Evolutionary conservation across 2,888 invertebrate species (phyloP), one percentile per base, ranked within the genome.

Genomic region (Agriopis marginaria): DNA sequence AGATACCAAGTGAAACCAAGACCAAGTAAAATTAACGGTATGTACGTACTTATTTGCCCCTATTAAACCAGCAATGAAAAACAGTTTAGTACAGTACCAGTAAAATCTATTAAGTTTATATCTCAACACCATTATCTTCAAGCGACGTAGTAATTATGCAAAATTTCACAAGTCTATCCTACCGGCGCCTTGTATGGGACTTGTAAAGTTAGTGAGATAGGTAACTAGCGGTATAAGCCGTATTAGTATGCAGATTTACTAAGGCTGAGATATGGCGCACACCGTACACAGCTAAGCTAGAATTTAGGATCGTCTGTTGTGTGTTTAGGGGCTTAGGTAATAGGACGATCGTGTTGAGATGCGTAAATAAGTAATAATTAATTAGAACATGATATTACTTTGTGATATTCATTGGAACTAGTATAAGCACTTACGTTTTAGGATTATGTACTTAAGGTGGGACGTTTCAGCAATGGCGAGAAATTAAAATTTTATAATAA

Each of bases 191-290:
- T 82, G 77, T 78, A 80, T 68, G 78, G 79, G 59, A 75, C 70
- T 83, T 80, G 83, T 81, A 17, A 66, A 62, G 77, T 77, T 77
- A 72, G 56, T 70, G 74, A 12, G 44, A 53, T 62, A 62, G 53
- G 62, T 62, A 53, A 58, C 56, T 85, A 84, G 78, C 79, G 74
- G 74, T 50, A 65, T 68, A 70, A 74, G 71, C 74, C 77, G 75
- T 68, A 84, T 88, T 88, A 83, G 82, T 85, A 88, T 88, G 78
- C 75, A 85, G 85, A 82, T 82, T 79, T 80, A 73, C 77, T 70
- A 71, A 66, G 69, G 69, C 70, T 74, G 62, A 71, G 64, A 74
- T 77, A 74, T 69, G 54, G 73, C 70, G 64, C 61, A 68, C 68
- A 63, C 66, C 68, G 65, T 54, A 63, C 53, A 55, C 66, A 68